Evolutionary conservation across 2,888 invertebrate genomes (phyloP), one percentile per base, ranked within the genome.

Genomic region (Morinoia aosen): DNA sequence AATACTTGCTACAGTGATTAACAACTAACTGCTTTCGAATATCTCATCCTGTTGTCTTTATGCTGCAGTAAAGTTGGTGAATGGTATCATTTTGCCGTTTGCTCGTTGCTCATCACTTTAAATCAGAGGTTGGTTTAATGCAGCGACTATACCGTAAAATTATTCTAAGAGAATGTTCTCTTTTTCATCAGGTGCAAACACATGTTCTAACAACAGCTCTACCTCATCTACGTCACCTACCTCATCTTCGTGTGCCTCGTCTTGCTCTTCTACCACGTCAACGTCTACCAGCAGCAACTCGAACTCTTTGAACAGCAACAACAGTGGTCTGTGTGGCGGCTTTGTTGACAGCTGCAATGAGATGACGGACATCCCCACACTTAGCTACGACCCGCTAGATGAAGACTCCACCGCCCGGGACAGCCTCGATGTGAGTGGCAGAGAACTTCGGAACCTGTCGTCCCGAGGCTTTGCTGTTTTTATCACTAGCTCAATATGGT

Each of bases 181-280:
- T 10, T 2, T 40, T 56, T 93, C 25, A 57, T 57, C 64, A 95
- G 95, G 95, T 14, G 95, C 95, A 11, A 95, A 95, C 64, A 95
- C 95, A 33, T 95, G 95, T 57, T 25, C 40, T 16, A 64, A 39
- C 40, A 95, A 95, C 64, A 58, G 94, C 58, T 58, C 57, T 58
- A 94, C 94, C 94, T 58, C 94, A 39, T 93, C 93, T 93, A 93
- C 93, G 48, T 93, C 93, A 93, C 93, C 93, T 93, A 93, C 98
- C 97, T 97, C 97, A 96, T 97, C 97, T 96, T 97, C 97, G 96
- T 97, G 97, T 96, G 97, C 97, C 95, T 97, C 97, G 97, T 97
- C 97, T 96, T 97, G 97, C 97, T 97, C 97, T 96, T 97, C 97
- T 96, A 97, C 97, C 97, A 97, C 94, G 40, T 94, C 94, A 39